Conservation (phyloP, 2,113 vertebrate genomes). For the Heterotilapia buettikoferi region DNA sequence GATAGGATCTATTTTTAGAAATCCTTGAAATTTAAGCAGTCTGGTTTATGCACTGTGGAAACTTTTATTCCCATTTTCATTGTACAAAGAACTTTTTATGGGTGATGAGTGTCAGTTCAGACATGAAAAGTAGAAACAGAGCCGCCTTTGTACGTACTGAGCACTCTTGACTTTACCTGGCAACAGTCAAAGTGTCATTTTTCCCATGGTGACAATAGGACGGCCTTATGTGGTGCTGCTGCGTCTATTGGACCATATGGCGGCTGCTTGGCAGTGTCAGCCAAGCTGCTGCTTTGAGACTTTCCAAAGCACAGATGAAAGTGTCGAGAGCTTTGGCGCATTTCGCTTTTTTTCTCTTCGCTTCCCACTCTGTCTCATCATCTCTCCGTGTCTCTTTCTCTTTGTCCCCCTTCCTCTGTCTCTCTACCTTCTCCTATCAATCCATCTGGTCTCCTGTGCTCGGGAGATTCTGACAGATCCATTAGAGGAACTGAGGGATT, state of each 20-base stretch:
- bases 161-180: background rate
- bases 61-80: background rate
- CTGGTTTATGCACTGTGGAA: background rate
- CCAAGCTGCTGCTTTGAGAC: conserved; percentile 29
- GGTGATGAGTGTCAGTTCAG: background rate
- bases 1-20: background rate
- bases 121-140: background rate
- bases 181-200: background rate
- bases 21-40: background rate
- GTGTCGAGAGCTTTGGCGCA: background rate
- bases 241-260: conserved; percentile 28
- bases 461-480: conserved; percentile 62
- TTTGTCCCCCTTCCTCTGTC: conserved; percentile 15
- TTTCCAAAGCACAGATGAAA: conserved; percentile 3
- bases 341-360: background rate
- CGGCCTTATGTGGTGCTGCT: background rate
- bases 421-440: conserved; percentile 33
- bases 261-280: conserved; percentile 2
- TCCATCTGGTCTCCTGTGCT: conserved; percentile 46
- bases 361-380: background rate
- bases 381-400: background rate
- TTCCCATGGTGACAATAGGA: conserved; percentile 2
- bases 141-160: background rate
- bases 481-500: conserved; percentile 59
- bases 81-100: background rate